These are phyloP conservation scores for Thunnus thynnus DNA, from an alignment of 2,113 vertebrate genomes.

Conservation along the genomic window DNA sequence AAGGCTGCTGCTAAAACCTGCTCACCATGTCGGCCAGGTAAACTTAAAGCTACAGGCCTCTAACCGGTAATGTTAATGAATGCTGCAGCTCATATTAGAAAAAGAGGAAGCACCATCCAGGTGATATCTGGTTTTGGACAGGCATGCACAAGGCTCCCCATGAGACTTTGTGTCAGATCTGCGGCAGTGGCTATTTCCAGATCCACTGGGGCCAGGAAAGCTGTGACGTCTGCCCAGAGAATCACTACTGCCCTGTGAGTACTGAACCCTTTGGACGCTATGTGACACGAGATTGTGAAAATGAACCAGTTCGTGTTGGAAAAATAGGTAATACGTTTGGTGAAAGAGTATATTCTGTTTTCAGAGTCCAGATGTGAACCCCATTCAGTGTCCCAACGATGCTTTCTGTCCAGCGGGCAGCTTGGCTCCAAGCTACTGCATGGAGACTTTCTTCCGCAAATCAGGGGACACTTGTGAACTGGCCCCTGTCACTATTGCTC, in stretches of 20 bases:
- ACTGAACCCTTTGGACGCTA: too few species aligned
- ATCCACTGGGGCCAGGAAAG: constrained; percentile 84
- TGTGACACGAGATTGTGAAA: neutral
- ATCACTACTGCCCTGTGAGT: constrained; percentile 93
- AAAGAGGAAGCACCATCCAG: neutral
- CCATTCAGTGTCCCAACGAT: constrained; percentile 87
- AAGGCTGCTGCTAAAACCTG: constrained; percentile 79
- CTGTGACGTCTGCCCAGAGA: constrained; percentile 89
- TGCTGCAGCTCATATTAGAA: neutral
- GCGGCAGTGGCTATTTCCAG: constrained; percentile 87
- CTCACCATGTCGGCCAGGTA: constrained; percentile 87
- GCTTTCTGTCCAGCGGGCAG: constrained; percentile 91
- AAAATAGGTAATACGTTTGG: neutral
- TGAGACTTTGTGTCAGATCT: constrained; percentile 85
- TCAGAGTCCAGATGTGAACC: constrained; percentile 90
- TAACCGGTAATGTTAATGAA: neutral
- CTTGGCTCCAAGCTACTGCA: constrained; percentile 87
- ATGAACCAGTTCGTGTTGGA: neutral
- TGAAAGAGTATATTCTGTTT: constrained; percentile 36
- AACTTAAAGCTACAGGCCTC: neutral
- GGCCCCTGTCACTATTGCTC: constrained; percentile 85
- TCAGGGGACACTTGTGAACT: constrained; percentile 87
- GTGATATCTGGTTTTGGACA: constrained; percentile 68
- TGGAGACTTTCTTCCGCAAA: constrained; percentile 91
- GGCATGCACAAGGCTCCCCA: constrained; percentile 86